Evolutionary conservation across 2,797 vertebrate genomes (phyloP), one percentile per base, ranked within the genome.

Genomic region (Liasis olivaceus): DNA sequence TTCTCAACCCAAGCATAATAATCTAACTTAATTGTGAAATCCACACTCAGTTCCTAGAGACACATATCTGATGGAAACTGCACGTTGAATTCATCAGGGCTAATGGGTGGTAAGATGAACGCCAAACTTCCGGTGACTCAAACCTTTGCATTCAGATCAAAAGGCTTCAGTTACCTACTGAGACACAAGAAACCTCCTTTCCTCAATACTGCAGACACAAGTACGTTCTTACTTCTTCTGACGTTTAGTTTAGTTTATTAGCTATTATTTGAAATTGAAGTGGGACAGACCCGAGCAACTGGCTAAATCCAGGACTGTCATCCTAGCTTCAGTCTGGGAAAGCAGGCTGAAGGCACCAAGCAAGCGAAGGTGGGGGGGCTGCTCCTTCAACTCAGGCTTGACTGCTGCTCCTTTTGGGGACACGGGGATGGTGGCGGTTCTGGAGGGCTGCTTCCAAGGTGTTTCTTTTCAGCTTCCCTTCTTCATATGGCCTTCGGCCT

Each of bases 61-160:
- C 84, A 66, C 42, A 90, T 28, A 86, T 95, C 90, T 94, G 94
- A 94, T 93, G 90, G 81, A 95, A 96, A 95, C 42, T 81, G 56
- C 91, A 92, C 91, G 89, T 88, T 94, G 88, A 93, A 93, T 95
- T 95, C 92, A 93, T 60, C 56, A 15, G 60, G 77, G n/a, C n/a
- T 90, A 94, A 94, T 72, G 88, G 36, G 88, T 85, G 88, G 88
- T 94, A 94, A 95, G 95, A 56, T 84, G 72, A 95, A 94, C 7
- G 5, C 66, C 89, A 81, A 77, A 51, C 88, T 93, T 95, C 90
- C 90, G 1, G 0, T 64, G 93, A 92, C 59, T 90, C 86, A 91
- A 94, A 94, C 42, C 69, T 93, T 22, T 96, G 95, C 93, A 96
- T 96, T 95, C 95, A 96, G 96, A 96, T 69, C 95, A 96, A 93